phyloP scores from a whole-genome alignment of 2,888 invertebrate species.

The Cepaea hortensis region DNA sequence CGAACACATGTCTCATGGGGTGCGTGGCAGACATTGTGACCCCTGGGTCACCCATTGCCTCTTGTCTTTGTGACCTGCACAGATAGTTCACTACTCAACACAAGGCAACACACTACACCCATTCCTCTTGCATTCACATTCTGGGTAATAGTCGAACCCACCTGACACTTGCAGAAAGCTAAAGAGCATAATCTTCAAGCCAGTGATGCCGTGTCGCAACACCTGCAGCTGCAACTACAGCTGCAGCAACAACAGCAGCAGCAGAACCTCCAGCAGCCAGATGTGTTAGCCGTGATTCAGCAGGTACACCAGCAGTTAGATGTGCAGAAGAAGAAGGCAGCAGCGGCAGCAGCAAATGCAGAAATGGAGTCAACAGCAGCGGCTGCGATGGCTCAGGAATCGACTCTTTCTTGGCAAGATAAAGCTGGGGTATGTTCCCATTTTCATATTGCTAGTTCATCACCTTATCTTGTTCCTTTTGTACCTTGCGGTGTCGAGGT shows the following conservation, averaged over 20 bases:
- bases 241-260: conserved; percentile 52
- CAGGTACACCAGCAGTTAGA: conserved; percentile 50
- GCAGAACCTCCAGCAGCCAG: conserved; percentile 56
- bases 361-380: conserved; percentile 27
- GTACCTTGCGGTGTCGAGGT: no score
- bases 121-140: background rate
- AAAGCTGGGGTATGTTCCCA: conserved; percentile 39
- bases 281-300: conserved; percentile 53
- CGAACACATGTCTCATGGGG: no score
- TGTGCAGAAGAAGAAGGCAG: conserved; percentile 43
- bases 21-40: no score
- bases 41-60: no score
- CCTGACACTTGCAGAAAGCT: conserved; percentile 15
- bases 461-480: no score
- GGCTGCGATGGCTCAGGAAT: background rate
- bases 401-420: conserved; percentile 33
- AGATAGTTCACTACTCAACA: no score
- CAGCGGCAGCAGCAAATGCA: background rate
- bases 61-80: no score
- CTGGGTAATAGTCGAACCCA: background rate
- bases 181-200: conserved; percentile 33
- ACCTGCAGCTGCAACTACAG: conserved; percentile 53
- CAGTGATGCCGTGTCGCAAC: conserved; percentile 42
- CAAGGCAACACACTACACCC: no score
- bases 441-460: no score